Conservation (phyloP, 1,140 invertebrate species). For the Popillia japonica region DNA sequence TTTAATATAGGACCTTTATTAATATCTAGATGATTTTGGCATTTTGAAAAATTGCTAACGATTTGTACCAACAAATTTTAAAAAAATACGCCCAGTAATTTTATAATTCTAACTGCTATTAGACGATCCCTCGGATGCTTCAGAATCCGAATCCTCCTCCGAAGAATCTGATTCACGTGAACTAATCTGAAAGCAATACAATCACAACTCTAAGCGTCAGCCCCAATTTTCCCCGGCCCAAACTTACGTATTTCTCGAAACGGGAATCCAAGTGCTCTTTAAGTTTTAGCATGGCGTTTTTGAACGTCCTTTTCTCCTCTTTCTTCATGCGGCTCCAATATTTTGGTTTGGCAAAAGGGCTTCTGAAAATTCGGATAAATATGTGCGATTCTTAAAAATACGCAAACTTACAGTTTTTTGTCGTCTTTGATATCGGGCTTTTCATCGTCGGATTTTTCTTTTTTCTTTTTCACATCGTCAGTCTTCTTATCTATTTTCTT, state of each 20-base stretch:
- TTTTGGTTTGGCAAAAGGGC: conserved; percentile 21
- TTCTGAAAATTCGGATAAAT: conserved; percentile 1
- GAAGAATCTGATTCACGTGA: conserved; percentile 26
- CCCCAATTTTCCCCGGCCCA: too few relatives aligned
- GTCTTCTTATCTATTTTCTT: conserved; percentile 15
- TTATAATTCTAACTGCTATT: conserved; percentile 23
- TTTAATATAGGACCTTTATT: not conserved
- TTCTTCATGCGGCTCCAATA: conserved; percentile 39
- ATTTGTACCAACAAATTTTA: conserved; percentile 18
- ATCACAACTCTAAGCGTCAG: too few relatives aligned
- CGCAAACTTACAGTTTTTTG: conserved; percentile 17
- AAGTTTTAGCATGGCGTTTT: conserved; percentile 23
- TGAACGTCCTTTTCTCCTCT: conserved; percentile 24
- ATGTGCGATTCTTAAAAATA: too few relatives aligned
- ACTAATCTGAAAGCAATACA: too few relatives aligned
- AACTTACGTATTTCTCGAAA: conserved; percentile 36
- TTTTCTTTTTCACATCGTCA: conserved; percentile 1
- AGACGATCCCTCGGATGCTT: not conserved
- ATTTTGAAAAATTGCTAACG: not conserved
- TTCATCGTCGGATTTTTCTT: not conserved
- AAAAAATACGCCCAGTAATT: not conserved
- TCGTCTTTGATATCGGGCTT: conserved; percentile 14
- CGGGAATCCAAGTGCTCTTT: conserved; percentile 16
- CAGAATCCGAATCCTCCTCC: conserved; percentile 25
- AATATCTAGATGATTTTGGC: not conserved